A percentile compares a stretch with the other conserved stretches of the same genome.
Evolutionary conservation across 2,113 vertebrate species (phyloP).

Genomic region (Morone saxatilis): DNA sequence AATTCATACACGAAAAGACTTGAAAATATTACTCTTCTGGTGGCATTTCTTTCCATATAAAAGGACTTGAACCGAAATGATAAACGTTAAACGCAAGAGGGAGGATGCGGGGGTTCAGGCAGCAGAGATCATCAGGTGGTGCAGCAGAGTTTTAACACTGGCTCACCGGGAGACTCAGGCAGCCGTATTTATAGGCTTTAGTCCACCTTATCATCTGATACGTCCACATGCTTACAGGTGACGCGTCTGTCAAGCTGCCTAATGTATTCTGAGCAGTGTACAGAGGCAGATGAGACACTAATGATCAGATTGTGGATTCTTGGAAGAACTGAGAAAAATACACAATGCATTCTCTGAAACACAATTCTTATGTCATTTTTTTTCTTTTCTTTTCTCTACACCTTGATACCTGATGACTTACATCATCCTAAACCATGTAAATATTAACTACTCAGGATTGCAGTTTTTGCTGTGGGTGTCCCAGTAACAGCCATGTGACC

Average conservation of each 20-base stretch:
- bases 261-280: background rate
- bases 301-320: background rate
- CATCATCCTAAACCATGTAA: background rate
- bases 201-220: conserved; percentile 58
- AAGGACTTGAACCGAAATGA: background rate
- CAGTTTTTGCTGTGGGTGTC: background rate
- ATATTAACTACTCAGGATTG: background rate
- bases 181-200: conserved; percentile 59
- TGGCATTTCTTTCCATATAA: background rate
- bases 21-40: background rate
- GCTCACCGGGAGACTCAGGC: conserved; percentile 3
- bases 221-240: conserved; percentile 15
- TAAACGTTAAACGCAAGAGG: background rate
- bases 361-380: too few relatives aligned
- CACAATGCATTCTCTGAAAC: background rate
- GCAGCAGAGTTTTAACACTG: conserved; percentile 10
- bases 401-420: background rate
- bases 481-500: background rate
- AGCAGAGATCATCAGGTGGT: conserved; percentile 47
- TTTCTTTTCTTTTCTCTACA: background rate
- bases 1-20: conserved; percentile 11
- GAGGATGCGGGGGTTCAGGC: background rate
- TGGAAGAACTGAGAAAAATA: background rate
- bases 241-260: conserved; percentile 2
- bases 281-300: background rate